These are phyloP conservation scores for Erpornis zantholeuca DNA, from an alignment of 2,113 vertebrate genomes.

Conservation along the genomic window DNA sequence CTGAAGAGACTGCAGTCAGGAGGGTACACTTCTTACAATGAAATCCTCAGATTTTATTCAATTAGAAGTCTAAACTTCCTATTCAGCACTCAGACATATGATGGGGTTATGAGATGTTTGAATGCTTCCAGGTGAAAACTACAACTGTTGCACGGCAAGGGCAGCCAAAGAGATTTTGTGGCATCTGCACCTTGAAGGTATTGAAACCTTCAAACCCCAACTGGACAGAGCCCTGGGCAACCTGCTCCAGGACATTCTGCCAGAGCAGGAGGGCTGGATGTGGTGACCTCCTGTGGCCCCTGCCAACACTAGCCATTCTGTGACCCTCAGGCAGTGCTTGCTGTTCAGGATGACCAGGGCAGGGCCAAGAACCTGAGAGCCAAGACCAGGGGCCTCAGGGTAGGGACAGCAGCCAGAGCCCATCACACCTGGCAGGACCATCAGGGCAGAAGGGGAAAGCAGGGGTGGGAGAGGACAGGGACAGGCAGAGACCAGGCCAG, in stretches of 20 bases:
- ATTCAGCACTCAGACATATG: not conserved
- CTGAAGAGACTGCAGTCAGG: not conserved
- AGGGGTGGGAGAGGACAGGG: not conserved
- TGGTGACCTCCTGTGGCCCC: not conserved
- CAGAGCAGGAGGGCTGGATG: not conserved
- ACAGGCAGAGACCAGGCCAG: not conserved
- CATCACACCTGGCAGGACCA: not conserved
- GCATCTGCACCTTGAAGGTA: not conserved
- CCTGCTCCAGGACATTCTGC: not conserved
- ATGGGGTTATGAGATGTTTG: not conserved
- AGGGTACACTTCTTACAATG: not conserved
- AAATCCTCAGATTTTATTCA: not conserved
- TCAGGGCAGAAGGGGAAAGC: not conserved
- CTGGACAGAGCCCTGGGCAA: not conserved
- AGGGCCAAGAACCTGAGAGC: not conserved
- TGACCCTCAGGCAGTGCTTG: not conserved
- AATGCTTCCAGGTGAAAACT: not conserved
- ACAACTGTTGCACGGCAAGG: not conserved
- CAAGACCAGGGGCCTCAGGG: accelerated
- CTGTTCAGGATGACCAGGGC: accelerated
- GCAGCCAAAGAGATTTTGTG: not conserved
- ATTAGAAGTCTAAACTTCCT: not conserved
- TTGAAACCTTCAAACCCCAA: not conserved
- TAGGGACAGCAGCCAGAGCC: not conserved
- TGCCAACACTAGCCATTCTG: not conserved